Base-by-base conservation (phyloP, 2,797 vertebrate species). In the Danio aesculapii region DNA sequence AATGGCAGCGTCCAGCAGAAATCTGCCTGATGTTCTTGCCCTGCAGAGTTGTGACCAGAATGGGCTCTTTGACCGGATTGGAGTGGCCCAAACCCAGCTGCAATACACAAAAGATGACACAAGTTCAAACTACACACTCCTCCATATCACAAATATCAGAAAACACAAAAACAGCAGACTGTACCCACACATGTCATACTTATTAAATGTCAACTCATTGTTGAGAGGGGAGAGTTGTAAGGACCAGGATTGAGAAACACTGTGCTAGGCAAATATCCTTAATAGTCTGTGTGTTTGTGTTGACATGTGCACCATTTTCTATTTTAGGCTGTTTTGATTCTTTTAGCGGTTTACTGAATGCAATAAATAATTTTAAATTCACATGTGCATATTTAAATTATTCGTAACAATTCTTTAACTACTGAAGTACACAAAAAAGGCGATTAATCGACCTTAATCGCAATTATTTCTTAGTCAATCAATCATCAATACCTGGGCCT, bases 1-100 rank as follows among this genome's bases (percentile, higher is more conserved):
- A 95, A 89, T 95, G 94, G 84, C 94, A 95, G 69, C 95, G 94
- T n/a, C 95, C 95, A 30, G 92, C 94, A 1, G 95, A 95, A 80
- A 95, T 94, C 90, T 95, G 95, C 61, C 86, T 86, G 66, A 95
- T 94, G 81, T 90, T 93, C 85, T 94, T 95, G 49, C 92, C 93
- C 77, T 94, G 92, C 8, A 95, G 92, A 55, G 85, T 80, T 0
- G 92, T 90, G 58, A 95, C 77, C 50, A 95, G 88, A 0, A 88
- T 90, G 52, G 95, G 93, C 85, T 95, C 95, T 86, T 93, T 95
- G 76, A 95, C 92, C 3, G 87, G 91, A 85, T 91, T 95, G 6
- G 90, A 81, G 88, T 95, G 94, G 71, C 92, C 94, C n/a, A 95
- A 90, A 74, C 95, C 95, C 39, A 95, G 92, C 95, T 95, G 19